Conservation (phyloP, 2,888 invertebrate species). For the Parascotia fuliginaria region DNA sequence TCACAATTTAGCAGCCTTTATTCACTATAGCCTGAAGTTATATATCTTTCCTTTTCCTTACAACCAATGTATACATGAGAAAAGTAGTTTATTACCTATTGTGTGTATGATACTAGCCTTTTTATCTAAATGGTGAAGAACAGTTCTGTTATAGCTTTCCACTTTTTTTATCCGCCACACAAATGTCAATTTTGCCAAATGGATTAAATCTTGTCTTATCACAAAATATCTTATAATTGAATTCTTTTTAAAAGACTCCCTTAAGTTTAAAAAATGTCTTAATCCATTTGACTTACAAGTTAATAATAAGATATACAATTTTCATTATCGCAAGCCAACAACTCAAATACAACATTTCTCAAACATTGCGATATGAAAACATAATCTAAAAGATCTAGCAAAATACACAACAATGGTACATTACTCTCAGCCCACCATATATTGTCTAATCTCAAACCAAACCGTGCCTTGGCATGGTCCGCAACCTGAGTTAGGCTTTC, state of each 20-base stretch:
- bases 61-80: conserved; percentile 6
- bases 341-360: background rate
- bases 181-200: no score
- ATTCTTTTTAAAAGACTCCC: no score
- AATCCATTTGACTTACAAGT: no score
- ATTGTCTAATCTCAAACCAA: conserved; percentile 8
- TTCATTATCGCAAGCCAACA: conserved; percentile 2
- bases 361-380: conserved; percentile 4
- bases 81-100: conserved; percentile 1
- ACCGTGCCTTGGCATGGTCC: conserved; percentile 13
- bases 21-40: background rate
- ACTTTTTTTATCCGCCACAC: no score
- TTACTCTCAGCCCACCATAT: conserved; percentile 9
- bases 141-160: no score
- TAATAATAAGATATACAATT: background rate
- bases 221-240: no score
- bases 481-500: conserved; percentile 12
- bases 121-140: background rate
- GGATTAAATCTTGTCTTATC: no score
- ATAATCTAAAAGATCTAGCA: background rate
- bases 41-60: background rate
- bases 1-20: conserved; percentile 6
- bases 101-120: conserved; percentile 2
- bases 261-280: no score
- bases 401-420: background rate